Conservation (phyloP, 1,140 invertebrate species). For the Grapholita molesta region DNA sequence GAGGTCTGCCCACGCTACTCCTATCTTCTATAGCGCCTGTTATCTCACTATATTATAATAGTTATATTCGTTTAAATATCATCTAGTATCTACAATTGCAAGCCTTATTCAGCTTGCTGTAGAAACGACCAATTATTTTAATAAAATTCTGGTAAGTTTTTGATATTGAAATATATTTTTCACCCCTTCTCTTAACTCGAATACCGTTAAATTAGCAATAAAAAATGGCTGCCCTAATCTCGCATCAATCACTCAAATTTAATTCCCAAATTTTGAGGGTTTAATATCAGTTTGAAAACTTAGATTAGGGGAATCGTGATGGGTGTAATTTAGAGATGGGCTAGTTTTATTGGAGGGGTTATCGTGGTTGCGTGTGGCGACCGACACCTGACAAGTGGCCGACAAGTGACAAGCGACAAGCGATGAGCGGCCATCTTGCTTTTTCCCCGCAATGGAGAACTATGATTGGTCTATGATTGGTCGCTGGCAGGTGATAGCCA, state of each 20-base stretch:
- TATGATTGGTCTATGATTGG: no score
- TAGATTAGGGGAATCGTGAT: background rate
- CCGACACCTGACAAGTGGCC: background rate
- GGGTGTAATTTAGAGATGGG: background rate
- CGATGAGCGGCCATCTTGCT: background rate
- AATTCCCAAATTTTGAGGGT: background rate
- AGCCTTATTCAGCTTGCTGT: no score
- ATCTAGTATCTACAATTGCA: no score
- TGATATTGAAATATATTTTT: no score
- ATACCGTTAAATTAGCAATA: background rate
- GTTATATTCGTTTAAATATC: no score
- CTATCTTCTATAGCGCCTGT: no score
- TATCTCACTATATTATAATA: no score
- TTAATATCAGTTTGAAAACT: background rate
- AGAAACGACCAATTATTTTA: no score
- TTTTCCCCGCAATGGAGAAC: background rate
- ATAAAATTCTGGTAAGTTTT: no score
- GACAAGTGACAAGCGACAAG: background rate
- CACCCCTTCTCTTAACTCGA: background rate
- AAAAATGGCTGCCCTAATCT: background rate
- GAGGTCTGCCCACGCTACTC: no score
- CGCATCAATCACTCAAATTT: background rate
- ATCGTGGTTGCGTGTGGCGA: background rate
- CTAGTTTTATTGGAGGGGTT: background rate
- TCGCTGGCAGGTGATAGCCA: no score